These are phyloP conservation scores for Fragum sueziense DNA, from an alignment of 2,888 invertebrate species.

Conservation along the genomic window DNA sequence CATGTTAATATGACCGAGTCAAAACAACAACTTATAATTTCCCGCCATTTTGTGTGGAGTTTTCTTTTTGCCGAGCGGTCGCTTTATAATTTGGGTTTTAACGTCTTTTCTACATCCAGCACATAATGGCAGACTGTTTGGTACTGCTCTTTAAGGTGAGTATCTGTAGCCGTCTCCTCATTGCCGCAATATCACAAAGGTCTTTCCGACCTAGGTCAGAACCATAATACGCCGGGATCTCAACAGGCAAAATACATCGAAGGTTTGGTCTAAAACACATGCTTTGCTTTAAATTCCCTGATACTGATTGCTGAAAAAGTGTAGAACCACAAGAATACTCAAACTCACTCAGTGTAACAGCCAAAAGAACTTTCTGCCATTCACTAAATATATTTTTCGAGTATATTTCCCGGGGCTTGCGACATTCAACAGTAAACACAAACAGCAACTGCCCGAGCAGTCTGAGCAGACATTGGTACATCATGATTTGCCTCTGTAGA, in stretches of 20 bases:
- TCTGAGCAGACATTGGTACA: slow-evolving; percentile 14
- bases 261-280: background rate
- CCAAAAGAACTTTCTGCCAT: slow-evolving; percentile 9
- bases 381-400: background rate
- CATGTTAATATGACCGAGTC: too few relatives aligned
- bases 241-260: background rate
- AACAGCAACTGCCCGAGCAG: slow-evolving; percentile 2
- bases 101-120: background rate
- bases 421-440: slow-evolving; percentile 28
- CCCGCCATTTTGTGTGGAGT: too few relatives aligned
- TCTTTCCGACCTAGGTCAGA: background rate
- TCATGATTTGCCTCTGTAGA: background rate
- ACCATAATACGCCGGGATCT: slow-evolving; percentile 1
- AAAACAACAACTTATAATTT: too few relatives aligned
- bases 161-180: background rate
- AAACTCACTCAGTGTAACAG: slow-evolving; percentile 5
- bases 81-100: background rate
- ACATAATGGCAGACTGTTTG: slow-evolving; percentile 28
- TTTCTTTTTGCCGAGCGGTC: background rate
- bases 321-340: slow-evolving; percentile 29
- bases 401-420: slow-evolving; percentile 27
- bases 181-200: slow-evolving; percentile 15
- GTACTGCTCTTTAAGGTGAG: background rate
- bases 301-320: background rate
- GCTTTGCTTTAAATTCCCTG: background rate